Evolutionary conservation across 2,797 vertebrate genomes (phyloP).

Genomic region (Balearica regulorum): DNA sequence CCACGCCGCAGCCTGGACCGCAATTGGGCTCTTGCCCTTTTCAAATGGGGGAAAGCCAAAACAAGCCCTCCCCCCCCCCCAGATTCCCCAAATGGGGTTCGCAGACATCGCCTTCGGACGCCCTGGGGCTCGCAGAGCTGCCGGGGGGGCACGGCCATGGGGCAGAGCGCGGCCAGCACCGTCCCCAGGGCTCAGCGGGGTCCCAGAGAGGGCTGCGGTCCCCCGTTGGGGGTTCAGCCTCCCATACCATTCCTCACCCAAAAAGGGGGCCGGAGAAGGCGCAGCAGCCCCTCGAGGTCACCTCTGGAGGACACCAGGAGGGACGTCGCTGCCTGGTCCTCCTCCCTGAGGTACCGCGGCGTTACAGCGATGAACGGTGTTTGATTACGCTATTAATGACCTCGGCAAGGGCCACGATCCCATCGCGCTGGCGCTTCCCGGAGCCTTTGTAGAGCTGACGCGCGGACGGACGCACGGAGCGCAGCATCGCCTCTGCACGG

Average conservation of each 20-base stretch:
- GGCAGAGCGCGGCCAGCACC: neutral
- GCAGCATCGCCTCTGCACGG: neutral
- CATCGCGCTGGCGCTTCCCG: accelerated
- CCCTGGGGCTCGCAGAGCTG: neutral
- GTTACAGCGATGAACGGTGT: neutral
- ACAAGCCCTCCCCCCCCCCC: neutral
- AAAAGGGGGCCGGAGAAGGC: neutral
- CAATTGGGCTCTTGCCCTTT: neutral
- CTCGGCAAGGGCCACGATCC: neutral
- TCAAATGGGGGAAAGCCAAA: accelerated
- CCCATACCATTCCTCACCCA: neutral
- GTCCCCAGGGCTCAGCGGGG: accelerated
- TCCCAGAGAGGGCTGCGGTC: accelerated
- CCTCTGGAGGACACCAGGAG: neutral
- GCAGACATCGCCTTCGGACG: accelerated
- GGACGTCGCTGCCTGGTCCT: accelerated
- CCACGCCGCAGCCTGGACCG: neutral
- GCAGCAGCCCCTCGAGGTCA: neutral
- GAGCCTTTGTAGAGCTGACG: neutral
- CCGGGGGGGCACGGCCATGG: accelerated
- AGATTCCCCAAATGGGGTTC: neutral
- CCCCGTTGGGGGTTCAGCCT: neutral
- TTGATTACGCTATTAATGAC: neutral
- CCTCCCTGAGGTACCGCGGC: neutral
- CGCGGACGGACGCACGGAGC: accelerated